Percentiles rank a stretch among this genome's conserved stretches.
phyloP scores from a whole-genome alignment of 2,888 invertebrate species.

The Eupithecia dodoneata region DNA sequence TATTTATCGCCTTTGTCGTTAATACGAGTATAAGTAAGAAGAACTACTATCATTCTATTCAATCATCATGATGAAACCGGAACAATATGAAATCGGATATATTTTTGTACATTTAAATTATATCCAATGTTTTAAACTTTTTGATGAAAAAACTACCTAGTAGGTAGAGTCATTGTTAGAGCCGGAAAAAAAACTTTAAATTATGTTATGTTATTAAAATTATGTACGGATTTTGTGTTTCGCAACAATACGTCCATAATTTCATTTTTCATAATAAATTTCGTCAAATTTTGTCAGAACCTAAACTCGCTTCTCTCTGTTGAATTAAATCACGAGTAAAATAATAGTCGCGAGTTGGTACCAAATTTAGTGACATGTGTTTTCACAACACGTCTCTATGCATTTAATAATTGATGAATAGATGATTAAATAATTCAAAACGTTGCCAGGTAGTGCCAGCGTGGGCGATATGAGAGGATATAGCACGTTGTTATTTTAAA shows the following conservation, averaged over 20 bases:
- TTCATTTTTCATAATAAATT: too few species aligned
- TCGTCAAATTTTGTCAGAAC: background rate
- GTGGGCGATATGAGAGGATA: conserved; percentile 25
- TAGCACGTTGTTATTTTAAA: conserved; percentile 28
- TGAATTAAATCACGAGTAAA: conserved; percentile 9
- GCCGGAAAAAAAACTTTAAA: background rate
- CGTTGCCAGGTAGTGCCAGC: conserved; percentile 32
- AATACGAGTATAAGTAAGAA: conserved; percentile 25
- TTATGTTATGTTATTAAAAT: too few species aligned
- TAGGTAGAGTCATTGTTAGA: background rate
- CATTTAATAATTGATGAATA: conserved; percentile 40
- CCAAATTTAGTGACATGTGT: conserved; percentile 22
- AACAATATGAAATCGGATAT: too few species aligned
- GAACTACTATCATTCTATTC: background rate
- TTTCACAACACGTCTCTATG: conserved; percentile 35
- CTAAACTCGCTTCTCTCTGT: conserved; percentile 9
- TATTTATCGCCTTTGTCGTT: conserved; percentile 67
- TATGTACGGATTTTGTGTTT: background rate
- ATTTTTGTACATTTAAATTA: background rate
- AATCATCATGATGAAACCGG: background rate
- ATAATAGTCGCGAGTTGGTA: conserved; percentile 18
- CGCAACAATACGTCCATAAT: background rate
- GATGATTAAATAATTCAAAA: conserved; percentile 39
- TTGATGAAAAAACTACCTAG: background rate
- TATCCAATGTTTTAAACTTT: background rate